Conservation (phyloP, 2,888 invertebrate genomes). For the Gymnocheta viridis region DNA sequence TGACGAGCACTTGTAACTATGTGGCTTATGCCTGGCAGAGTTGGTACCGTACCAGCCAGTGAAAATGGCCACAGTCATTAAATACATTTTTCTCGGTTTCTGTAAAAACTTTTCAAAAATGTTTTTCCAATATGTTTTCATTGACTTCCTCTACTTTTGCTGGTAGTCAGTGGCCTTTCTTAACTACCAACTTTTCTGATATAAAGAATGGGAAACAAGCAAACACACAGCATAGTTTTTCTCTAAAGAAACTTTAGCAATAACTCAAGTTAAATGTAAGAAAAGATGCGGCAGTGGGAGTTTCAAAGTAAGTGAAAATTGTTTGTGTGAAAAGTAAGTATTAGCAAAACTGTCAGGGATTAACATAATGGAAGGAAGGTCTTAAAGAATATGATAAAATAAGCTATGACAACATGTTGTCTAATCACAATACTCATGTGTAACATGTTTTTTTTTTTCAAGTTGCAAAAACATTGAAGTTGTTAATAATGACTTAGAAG, state of each 20-base stretch:
- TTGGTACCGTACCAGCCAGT: not conserved
- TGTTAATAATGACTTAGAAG: not conserved
- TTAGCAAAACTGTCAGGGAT: slow-evolving; percentile 50
- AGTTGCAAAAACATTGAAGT: not conserved
- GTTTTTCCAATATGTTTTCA: slow-evolving; percentile 50
- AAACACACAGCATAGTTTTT: not conserved
- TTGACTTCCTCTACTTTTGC: not conserved
- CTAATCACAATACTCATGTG: not conserved
- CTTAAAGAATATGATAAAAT: slow-evolving; percentile 39
- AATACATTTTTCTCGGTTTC: slow-evolving; percentile 30
- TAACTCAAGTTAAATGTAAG: slow-evolving; percentile 14
- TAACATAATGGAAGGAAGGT: slow-evolving; percentile 43
- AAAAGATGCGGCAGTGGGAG: not conserved
- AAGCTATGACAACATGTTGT: slow-evolving; percentile 28
- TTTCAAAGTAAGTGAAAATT: not conserved
- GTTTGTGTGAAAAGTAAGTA: slow-evolving; percentile 25
- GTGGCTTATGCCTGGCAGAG: not conserved
- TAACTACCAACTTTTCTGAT: slow-evolving; percentile 8
- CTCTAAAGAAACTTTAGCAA: slow-evolving; percentile 20
- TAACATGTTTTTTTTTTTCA: not conserved
- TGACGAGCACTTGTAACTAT: not conserved
- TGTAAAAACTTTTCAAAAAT: slow-evolving; percentile 23
- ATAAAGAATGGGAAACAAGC: not conserved
- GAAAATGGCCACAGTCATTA: slow-evolving; percentile 46
- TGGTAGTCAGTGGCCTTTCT: not conserved